These are phyloP conservation scores for Chlorodrepanis virens DNA, from an alignment of 2,113 vertebrate genomes.

Conservation along the genomic window DNA sequence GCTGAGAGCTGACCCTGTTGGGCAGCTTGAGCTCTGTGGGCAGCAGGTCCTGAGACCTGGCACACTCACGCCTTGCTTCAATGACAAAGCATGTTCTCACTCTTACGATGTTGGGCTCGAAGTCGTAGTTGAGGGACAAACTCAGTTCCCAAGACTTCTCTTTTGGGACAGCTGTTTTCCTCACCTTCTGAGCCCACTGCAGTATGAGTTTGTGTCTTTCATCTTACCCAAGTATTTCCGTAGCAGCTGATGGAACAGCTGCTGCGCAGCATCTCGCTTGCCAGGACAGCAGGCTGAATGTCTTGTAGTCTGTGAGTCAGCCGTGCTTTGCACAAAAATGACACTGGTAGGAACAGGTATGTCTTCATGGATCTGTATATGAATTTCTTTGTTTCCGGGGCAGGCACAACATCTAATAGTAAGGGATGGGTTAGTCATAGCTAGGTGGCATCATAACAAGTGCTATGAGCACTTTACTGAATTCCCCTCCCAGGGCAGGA, in stretches of 20 bases:
- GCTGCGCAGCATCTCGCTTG: not conserved
- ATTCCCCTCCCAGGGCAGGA: not conserved
- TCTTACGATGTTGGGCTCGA: rapidly evolving
- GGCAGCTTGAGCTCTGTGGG: not conserved
- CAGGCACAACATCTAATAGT: constrained; percentile 1
- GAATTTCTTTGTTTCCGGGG: constrained; percentile 35
- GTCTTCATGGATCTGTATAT: not conserved
- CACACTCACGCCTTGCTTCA: not conserved
- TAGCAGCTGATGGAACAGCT: not conserved
- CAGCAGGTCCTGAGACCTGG: not conserved
- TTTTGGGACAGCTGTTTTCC: not conserved
- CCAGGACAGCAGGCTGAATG: not conserved
- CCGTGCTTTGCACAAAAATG: not conserved
- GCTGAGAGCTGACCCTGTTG: not conserved
- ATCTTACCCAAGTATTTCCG: not conserved
- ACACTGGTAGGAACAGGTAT: constrained; percentile 5
- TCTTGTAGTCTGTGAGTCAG: not conserved
- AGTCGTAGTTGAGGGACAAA: rapidly evolving
- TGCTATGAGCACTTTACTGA: not conserved
- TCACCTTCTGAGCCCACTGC: not conserved
- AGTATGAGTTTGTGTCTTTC: not conserved
- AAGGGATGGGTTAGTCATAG: constrained; percentile 26
- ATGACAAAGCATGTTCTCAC: not conserved
- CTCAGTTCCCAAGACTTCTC: not conserved
- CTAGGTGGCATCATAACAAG: not conserved